Percentiles rank a stretch among this genome's conserved stretches.
phyloP scores from a whole-genome alignment of 2,797 vertebrate genomes.

The Gymnodraco acuticeps region DNA sequence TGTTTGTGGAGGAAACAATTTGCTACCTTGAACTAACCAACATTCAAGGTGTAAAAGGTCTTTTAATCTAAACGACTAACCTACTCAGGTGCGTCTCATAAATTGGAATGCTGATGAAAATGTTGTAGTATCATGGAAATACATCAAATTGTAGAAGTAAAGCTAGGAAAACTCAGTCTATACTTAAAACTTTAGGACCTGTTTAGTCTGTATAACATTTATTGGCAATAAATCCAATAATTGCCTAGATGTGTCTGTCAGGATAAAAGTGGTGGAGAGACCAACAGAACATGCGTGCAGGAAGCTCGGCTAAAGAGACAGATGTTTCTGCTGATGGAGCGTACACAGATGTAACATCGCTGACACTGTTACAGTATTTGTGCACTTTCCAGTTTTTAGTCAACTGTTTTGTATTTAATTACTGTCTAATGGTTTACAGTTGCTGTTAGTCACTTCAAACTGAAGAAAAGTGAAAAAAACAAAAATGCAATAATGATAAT shows the following conservation, averaged over 20 bases:
- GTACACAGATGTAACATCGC: not conserved
- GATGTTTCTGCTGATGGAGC: not conserved
- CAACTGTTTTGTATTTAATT: constrained; percentile 12
- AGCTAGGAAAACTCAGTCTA: not conserved
- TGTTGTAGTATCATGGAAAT: no score
- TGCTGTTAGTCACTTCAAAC: constrained; percentile 26
- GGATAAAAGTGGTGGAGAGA: not conserved
- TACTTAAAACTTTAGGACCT: not conserved
- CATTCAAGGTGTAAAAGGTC: not conserved
- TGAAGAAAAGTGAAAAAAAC: constrained; percentile 23
- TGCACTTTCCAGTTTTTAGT: not conserved
- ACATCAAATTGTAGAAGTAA: not conserved
- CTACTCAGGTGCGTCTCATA: not conserved
- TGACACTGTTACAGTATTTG: not conserved
- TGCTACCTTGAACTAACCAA: not conserved
- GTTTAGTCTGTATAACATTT: not conserved
- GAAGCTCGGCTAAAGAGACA: not conserved
- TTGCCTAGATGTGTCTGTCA: not conserved
- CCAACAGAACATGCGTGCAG: not conserved
- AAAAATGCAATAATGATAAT: constrained; percentile 49
- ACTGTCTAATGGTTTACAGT: constrained; percentile 13
- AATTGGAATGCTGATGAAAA: not conserved
- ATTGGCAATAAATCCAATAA: not conserved
- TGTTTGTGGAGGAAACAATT: not conserved
- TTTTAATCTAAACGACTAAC: not conserved